Conservation (phyloP, 2,888 invertebrate genomes). For the Megaustenia siamemsis region DNA sequence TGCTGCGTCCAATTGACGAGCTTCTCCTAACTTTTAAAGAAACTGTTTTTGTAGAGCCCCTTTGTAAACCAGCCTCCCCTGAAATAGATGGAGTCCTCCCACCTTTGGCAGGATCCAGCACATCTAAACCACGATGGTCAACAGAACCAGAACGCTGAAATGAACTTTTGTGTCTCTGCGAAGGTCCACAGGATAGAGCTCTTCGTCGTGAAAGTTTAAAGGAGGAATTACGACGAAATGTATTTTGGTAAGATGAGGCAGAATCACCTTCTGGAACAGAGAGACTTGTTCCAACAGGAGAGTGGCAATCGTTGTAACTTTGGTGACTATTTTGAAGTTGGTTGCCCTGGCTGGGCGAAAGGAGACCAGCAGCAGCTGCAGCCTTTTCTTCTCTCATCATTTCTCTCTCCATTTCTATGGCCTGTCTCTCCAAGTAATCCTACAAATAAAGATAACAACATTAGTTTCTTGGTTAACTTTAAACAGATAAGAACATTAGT, state of each 20-base stretch:
- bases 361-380: conserved; percentile 47
- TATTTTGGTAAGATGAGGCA: conserved; percentile 5
- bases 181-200: conserved; percentile 57
- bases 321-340: conserved; percentile 4
- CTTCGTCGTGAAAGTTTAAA: conserved; percentile 59
- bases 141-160: conserved; percentile 59
- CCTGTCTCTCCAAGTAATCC: conserved; percentile 59
- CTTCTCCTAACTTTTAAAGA: conserved; percentile 37
- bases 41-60: conserved; percentile 17
- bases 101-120: conserved; percentile 33
- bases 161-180: conserved; percentile 52
- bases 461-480: no score
- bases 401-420: conserved; percentile 52
- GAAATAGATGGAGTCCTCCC: conserved; percentile 46
- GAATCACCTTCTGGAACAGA: conserved; percentile 50
- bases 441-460: conserved; percentile 14
- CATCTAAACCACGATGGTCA: conserved; percentile 49
- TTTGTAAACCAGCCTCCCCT: neutral
- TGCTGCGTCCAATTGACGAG: neutral
- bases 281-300: conserved; percentile 30
- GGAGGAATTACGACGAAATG: conserved; percentile 54
- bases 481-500: no score
- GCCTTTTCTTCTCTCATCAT: conserved; percentile 49
- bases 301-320: conserved; percentile 16
- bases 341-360: neutral